phyloP scores from a whole-genome alignment of 2,888 invertebrate species.

The Carabus problematicus region DNA sequence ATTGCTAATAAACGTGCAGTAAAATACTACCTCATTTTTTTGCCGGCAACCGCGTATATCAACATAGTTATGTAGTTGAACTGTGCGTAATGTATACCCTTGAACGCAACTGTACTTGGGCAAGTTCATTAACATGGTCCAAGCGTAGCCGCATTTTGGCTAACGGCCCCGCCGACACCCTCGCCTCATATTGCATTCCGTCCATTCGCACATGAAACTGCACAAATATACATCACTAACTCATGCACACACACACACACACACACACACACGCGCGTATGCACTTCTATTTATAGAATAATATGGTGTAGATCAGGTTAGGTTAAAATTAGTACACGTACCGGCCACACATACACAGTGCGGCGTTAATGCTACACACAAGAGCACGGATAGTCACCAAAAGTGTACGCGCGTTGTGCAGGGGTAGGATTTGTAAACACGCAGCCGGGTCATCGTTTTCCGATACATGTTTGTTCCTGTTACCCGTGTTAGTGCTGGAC shows the following conservation, averaged over 20 bases:
- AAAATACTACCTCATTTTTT: too few species aligned
- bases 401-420: too few species aligned
- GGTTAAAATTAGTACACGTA: background rate
- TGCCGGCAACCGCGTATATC: too few species aligned
- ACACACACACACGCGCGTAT: background rate
- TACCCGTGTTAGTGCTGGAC: too few species aligned
- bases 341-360: background rate
- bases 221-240: background rate
- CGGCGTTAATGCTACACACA: background rate
- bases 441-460: too few species aligned
- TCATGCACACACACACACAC: background rate
- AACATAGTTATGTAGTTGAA: background rate
- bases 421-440: too few species aligned
- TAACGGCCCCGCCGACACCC: too few species aligned
- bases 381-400: background rate
- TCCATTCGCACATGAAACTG: background rate
- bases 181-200: background rate
- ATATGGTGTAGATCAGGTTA: background rate
- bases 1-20: too few species aligned
- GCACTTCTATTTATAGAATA: background rate
- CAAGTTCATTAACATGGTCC: constrained; percentile 6
- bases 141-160: background rate
- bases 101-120: constrained; percentile 1
- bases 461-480: too few species aligned
- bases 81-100: background rate